phyloP scores from a whole-genome alignment of 1,140 invertebrate species.

The Dolichoris vasculosae region DNA sequence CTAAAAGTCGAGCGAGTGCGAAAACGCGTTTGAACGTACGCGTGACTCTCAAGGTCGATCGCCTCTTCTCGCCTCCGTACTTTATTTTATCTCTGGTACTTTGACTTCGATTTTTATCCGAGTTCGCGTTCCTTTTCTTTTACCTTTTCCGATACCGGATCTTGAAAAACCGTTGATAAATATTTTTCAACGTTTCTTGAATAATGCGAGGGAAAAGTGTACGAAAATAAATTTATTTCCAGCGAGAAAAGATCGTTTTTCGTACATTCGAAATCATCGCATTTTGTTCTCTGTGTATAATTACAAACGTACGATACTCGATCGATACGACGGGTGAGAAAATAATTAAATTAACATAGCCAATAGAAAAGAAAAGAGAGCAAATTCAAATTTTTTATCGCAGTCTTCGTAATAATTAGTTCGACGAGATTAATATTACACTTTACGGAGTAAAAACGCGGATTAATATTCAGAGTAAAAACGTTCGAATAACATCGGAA shows the following conservation, averaged over 20 bases:
- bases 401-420: neutral
- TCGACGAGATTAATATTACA: neutral
- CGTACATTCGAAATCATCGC: too few relatives aligned
- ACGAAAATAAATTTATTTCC: too few relatives aligned
- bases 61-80: neutral
- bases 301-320: too few relatives aligned
- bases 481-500: neutral
- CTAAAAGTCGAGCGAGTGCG: conserved; percentile 46
- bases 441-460: neutral
- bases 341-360: neutral
- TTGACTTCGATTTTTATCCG: too few relatives aligned
- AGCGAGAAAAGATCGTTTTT: too few relatives aligned
- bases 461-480: neutral
- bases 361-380: neutral
- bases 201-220: too few relatives aligned
- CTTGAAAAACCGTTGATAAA: too few relatives aligned
- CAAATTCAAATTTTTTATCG: neutral
- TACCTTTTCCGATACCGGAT: too few relatives aligned
- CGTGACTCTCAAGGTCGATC: conserved; percentile 42
- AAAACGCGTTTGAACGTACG: neutral
- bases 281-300: too few relatives aligned
- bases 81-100: too few relatives aligned
- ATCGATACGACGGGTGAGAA: neutral
- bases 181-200: too few relatives aligned
- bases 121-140: too few relatives aligned